Evolutionary conservation across 2,113 vertebrate species (phyloP), one percentile per base, ranked within the genome.

Genomic region (Climacteris rufus): DNA sequence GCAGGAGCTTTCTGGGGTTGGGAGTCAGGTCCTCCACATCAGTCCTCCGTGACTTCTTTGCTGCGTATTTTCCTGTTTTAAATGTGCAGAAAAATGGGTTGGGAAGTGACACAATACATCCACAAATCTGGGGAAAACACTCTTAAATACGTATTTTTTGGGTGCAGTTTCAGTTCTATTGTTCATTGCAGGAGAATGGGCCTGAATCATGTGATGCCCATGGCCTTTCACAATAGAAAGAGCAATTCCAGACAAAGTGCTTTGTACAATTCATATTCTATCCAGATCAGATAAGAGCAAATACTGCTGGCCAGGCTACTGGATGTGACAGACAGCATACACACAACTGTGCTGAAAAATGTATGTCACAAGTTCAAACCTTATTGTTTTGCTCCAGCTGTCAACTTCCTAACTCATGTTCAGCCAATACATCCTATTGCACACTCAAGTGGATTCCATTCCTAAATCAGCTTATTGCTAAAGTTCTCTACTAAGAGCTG

Each of bases 21-120:
- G 99, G 99, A 93, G 99, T 99, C 89, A 99, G 97, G 96, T 99
- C 99, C 97, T 99, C 99, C 59, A 99, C 99, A 70, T 99, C 99
- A 10, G 99, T 99, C 93, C 99, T 99, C 44, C 99, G 98, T 23
- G 99, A 99, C 90, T 99, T 99, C 98, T 99, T 99, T 69, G 99
- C 98, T 93, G 99, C 98, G 11, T 99, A 99, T 96, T 99, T 99
- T 64, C 99, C 99, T 99, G 95, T 54, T 93, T 56, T 25, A 83
- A 85, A 70, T 71, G 93, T 11, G 90, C 35, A 95, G 37, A 88
- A 66, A 79, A 83, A 17, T 19, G n/a, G 13, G 25, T 75, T 59
- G 53, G 61, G 42, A 86, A 88, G 61, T 80, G 69, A 82, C 37
- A 79, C 23, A 77, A 71, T 27, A 44, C 0, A 0, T 18, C 72